Evolutionary conservation across 1,140 invertebrate species (phyloP).

Genomic region (Apis florea): DNA sequence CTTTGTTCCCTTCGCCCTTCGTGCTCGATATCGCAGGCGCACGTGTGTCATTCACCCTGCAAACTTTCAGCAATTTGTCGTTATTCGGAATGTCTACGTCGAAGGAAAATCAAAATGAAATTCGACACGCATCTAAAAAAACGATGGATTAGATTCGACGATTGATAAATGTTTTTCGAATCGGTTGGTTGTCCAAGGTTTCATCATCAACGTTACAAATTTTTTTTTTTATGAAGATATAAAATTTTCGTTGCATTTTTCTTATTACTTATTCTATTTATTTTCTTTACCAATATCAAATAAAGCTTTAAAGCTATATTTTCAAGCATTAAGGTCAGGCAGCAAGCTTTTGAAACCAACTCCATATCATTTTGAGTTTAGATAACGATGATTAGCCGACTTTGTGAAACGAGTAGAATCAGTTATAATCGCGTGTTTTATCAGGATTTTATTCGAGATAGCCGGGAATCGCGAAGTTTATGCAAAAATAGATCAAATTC

Average conservation of each 20-base stretch:
- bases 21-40: slow-evolving; percentile 52
- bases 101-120: slow-evolving; percentile 30
- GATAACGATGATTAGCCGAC: too few species aligned
- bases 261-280: background rate
- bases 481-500: background rate
- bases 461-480: background rate
- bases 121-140: background rate
- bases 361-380: too few species aligned
- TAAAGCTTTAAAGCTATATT: too few species aligned
- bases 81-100: slow-evolving; percentile 33
- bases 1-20: slow-evolving; percentile 38
- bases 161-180: background rate
- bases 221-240: too few species aligned
- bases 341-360: background rate
- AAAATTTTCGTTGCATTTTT: background rate
- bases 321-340: too few species aligned
- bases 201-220: too few species aligned
- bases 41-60: slow-evolving; percentile 59
- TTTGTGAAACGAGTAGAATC: too few species aligned
- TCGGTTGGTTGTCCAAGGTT: background rate
- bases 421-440: background rate
- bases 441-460: background rate
- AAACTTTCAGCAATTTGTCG: slow-evolving; percentile 69
- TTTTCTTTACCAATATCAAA: too few species aligned
- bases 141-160: background rate